Evolutionary conservation across 2,113 vertebrate species (phyloP), one percentile per base, ranked within the genome.

Genomic region (Prietella phreatophila): DNA sequence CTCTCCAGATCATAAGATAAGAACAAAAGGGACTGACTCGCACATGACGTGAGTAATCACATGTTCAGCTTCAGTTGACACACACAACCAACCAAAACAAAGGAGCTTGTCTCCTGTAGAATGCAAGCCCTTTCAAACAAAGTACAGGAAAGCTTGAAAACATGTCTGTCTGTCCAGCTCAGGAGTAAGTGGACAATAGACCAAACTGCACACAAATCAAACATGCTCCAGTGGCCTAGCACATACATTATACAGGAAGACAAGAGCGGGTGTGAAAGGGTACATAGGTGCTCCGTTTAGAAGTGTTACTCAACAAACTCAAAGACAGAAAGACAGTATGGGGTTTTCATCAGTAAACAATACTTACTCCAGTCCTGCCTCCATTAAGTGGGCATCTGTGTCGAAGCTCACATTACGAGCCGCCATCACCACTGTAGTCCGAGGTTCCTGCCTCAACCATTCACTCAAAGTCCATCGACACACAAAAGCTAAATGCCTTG

Each of bases 341-440:
- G 11, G 0, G 14, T 36, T 60, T 82, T 60, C 4, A 36, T 63
- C 20, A 65, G 13, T 53, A 50, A 67, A 50, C 27, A 50, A 36
- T 25, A 94, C 95, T 95, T 87, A 96, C 95, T 95, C 94, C 5
- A 94, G 50, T 63, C 87, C 92, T 19, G 85, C 82, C 79, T 94
- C 94, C 63, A 92, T 15, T 50, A 90, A 83, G 8, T 85, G 79
- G 36, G 79, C 65, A 42, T 73, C 85, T 30, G 90, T 56, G 83
- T 94, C 91, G 75, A 94, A 94, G 91, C 86, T 90, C 17, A 94
- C 92, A 17, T 76, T 93, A 20, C 17, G 92, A 69, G 93, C 91
- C 94, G 95, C 91, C 80, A 60, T 89, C n/a, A 39, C 60, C 33
- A 89, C 93, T 61, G 91, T n/a, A 83, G 60, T 63, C 79, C 10